Base-by-base conservation (phyloP, 1,140 invertebrate species). In the Marisa cornuarietis region DNA sequence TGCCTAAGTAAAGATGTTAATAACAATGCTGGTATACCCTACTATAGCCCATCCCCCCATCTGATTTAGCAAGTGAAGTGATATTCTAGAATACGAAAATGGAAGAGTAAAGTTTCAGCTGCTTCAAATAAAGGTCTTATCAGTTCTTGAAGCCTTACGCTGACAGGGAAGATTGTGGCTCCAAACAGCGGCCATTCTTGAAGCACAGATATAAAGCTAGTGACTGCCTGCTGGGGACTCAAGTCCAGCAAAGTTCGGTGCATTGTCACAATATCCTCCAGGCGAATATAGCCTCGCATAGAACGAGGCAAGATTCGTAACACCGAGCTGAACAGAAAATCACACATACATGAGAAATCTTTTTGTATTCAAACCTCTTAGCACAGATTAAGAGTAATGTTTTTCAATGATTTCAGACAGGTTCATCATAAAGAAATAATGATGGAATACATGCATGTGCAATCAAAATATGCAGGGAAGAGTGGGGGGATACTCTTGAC, bases 101-200 rank as follows among this genome's bases (percentile, higher is more conserved):
- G 31, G n/a, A n/a, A n/a, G n/a, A 42, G 31, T 42, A 42, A 42
- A 42, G 31, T 42, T 42, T 4, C 31, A 42, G 31, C 31, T 42
- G 31, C 31, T 42, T 42, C 31, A 42, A 6, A 42, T 80, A 71
- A 78, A 76, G 3, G n/a, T 22, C 22, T 31, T 76, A 7, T 81
- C 11, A 65, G 26, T 31, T 71, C 10, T 42, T 6, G n/a, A 71
- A 52, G 49, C 63, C 91, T 90, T 87, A 95, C 95, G 93, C 96
- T 96, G 49, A 98, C 97, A 90, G 98, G 96, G 90, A 97, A 99
- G 83, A 99, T 96, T 11, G 96, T 97, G 8, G 97, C 96, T 83
- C 95, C 94, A 84, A 98, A 96, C 66, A 98, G 92, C 14, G 96
- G 96, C 97, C 97, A 98, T 72, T 95, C 96, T 89, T 96, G 95